phyloP scores from a whole-genome alignment of 2,888 invertebrate genomes.

The Podotricha telesiphe region DNA sequence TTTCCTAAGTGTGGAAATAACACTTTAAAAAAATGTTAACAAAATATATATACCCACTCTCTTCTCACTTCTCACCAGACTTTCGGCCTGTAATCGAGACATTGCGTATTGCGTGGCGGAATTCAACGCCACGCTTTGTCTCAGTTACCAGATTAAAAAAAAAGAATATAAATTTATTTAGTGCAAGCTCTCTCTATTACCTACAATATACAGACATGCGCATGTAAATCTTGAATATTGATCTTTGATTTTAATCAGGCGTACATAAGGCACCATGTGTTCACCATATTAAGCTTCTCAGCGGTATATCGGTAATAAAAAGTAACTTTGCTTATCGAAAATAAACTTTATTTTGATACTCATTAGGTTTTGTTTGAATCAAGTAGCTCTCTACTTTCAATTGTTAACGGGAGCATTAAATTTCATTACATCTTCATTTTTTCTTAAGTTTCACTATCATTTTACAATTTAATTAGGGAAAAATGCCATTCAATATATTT shows the following conservation, averaged over 20 bases:
- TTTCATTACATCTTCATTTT: constrained; percentile 42
- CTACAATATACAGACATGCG: neutral
- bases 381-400: constrained; percentile 33
- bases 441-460: constrained; percentile 34
- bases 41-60: no score
- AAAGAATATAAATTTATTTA: no score
- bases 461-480: neutral
- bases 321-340: neutral
- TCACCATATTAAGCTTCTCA: constrained; percentile 10
- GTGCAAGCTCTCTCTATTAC: neutral
- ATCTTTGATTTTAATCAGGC: neutral
- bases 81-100: no score
- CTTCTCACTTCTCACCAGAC: no score
- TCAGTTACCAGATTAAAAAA: no score
- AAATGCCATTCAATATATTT: neutral
- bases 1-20: no score
- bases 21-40: no score
- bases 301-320: neutral
- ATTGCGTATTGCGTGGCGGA: no score
- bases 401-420: constrained; percentile 42
- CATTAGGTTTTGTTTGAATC: neutral
- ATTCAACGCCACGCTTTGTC: no score
- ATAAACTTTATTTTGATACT: neutral
- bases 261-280: neutral
- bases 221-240: neutral